A percentile compares a stretch with the other conserved stretches of the same genome.
These are phyloP conservation scores for Camponotus vicinus DNA, from an alignment of 1,140 invertebrate genomes.

Conservation along the genomic window DNA sequence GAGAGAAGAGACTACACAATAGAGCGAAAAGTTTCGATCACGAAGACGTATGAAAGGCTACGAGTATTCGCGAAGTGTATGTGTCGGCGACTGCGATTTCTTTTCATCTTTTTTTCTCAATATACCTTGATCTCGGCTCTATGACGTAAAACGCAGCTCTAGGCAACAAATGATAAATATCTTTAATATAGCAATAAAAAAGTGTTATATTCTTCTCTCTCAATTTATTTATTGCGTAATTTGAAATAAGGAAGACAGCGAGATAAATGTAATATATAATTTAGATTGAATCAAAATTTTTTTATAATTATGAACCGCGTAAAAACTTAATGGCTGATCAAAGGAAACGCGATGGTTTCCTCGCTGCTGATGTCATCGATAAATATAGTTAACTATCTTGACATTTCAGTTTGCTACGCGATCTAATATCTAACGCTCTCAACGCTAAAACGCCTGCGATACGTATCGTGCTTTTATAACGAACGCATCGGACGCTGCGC, in stretches of 20 bases:
- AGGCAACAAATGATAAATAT: not conserved
- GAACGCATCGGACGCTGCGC: constrained; percentile 14
- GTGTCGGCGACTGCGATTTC: not conserved
- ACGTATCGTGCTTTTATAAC: constrained; percentile 39
- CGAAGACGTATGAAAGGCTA: not conserved
- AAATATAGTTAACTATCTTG: constrained; percentile 7
- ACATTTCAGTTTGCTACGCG: constrained; percentile 14
- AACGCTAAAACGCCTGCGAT: constrained; percentile 49
- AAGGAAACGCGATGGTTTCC: not conserved
- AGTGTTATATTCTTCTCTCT: not conserved
- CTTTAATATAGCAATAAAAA: not conserved
- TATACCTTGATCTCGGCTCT: not conserved
- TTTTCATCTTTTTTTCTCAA: not conserved
- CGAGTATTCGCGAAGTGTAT: too few relatives aligned
- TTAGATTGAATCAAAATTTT: not conserved
- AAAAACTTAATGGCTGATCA: not conserved
- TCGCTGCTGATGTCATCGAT: constrained; percentile 33
- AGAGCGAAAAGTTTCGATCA: not conserved
- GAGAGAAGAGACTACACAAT: not conserved
- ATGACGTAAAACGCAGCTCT: not conserved
- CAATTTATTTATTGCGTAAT: not conserved
- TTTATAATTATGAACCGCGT: not conserved
- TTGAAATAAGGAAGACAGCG: not conserved
- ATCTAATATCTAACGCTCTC: constrained; percentile 31
- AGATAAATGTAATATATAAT: not conserved